Percentiles rank a stretch among this genome's conserved stretches.
Evolutionary conservation across 2,888 invertebrate species (phyloP).

Genomic region (Apodemia duryi): DNA sequence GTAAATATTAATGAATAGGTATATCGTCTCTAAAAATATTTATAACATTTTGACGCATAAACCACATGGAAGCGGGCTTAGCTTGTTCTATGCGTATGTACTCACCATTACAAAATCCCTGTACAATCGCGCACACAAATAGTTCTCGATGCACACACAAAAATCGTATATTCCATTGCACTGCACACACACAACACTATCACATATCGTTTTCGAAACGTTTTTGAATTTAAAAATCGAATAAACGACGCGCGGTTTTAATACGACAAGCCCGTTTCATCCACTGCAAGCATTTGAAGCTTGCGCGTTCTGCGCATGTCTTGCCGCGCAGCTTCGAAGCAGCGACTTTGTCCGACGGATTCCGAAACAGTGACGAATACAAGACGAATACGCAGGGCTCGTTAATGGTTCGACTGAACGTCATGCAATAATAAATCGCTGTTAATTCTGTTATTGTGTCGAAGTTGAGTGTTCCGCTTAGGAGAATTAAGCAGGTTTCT

Average conservation of each 20-base stretch:
- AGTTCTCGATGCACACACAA: slow-evolving; percentile 40
- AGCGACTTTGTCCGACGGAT: slow-evolving; percentile 36
- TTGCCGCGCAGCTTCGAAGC: slow-evolving; percentile 57
- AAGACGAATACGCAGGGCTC: slow-evolving; percentile 58
- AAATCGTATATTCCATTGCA: slow-evolving; percentile 45
- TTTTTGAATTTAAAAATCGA: slow-evolving; percentile 30
- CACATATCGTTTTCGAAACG: slow-evolving; percentile 30
- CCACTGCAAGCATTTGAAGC: slow-evolving; percentile 59
- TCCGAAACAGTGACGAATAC: slow-evolving; percentile 37
- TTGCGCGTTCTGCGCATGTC: slow-evolving; percentile 61
- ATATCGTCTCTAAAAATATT: background rate
- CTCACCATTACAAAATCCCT: slow-evolving; percentile 56
- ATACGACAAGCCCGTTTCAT: slow-evolving; percentile 57
- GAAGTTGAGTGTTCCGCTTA: slow-evolving; percentile 32
- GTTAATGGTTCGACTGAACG: slow-evolving; percentile 59
- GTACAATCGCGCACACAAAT: slow-evolving; percentile 19
- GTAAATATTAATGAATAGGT: too few relatives aligned
- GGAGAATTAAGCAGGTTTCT: slow-evolving; percentile 14
- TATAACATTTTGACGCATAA: slow-evolving; percentile 3
- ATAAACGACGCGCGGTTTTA: slow-evolving; percentile 55
- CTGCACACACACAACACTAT: slow-evolving; percentile 34
- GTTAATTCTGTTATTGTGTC: slow-evolving; percentile 68
- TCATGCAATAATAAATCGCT: slow-evolving; percentile 62
- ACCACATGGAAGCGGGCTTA: slow-evolving; percentile 6
- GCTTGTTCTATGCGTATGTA: slow-evolving; percentile 19